Evolutionary conservation across 2,113 vertebrate genomes (phyloP), one percentile per base, ranked within the genome.

Genomic region (Heloderma charlesbogerti): DNA sequence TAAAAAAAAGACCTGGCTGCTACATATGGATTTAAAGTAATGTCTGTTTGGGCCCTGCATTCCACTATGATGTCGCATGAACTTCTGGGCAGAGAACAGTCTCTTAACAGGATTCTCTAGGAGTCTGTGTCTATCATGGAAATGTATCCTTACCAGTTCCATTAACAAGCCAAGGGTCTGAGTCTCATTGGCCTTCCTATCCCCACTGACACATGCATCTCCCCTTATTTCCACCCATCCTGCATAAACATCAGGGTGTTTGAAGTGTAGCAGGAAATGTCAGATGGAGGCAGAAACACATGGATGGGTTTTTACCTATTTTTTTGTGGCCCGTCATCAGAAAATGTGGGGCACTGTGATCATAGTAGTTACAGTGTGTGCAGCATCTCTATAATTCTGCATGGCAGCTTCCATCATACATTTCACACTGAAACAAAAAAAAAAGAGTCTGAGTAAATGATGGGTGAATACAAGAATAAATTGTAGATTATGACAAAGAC

Each of bases 401-500:
- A 93, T 94, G 96, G 96, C 85, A 96, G 95, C 92, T 97, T 97
- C 96, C 94, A 93, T 96, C 96, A 94, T 89, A 95, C 54, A 9
- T 92, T 94, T 95, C 91, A 94, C 83, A 29, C 1, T 31, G 43
- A 86, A 90, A 84, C 88, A 93, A 86, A 92, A 84, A 69, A 92
- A 84, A 67, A 90, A 51, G 75, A 94, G 90, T 90, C 95, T 37
- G 84, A 96, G 95, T 93, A 97, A 97, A 95, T 97, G 95, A 96
- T 96, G 94, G 96, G 85, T 96, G 96, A 96, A 97, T 95, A 78
- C 95, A 95, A 86, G 94, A 95, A 96, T 95, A 95, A 96, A 97
- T 97, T 96, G 94, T 96, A 89, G 86, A 95, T 79, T 86, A 92
- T 97, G 96, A 97, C 96, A 97, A 88, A 97, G 97, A 96, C 90